Conservation (phyloP, 2,797 vertebrate species). For the Pseudochirops cupreus region DNA sequence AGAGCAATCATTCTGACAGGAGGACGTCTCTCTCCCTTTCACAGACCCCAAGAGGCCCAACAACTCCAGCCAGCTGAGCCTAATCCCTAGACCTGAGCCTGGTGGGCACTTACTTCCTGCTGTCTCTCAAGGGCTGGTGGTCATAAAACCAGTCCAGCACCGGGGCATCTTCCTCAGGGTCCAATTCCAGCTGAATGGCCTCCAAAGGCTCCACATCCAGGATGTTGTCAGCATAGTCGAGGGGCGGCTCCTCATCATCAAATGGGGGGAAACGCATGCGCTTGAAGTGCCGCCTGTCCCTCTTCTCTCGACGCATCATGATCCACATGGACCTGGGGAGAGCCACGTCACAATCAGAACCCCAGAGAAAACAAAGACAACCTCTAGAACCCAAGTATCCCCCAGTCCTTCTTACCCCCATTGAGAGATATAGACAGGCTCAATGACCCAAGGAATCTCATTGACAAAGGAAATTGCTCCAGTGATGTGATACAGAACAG, state of each 20-base stretch:
- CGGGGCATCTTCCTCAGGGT: conserved; percentile 94
- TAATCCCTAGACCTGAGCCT: not conserved
- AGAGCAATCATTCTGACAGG: not conserved
- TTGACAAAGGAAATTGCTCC: conserved; percentile 99
- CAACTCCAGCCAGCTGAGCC: not conserved
- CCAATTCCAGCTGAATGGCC: conserved; percentile 98
- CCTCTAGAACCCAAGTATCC: not conserved
- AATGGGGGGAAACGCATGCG: conserved; percentile 99
- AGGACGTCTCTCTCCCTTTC: not conserved
- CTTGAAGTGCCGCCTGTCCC: conserved; percentile 98
- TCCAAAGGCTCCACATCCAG: conserved; percentile 98
- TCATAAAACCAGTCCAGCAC: conserved; percentile 98
- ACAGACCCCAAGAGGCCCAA: not conserved
- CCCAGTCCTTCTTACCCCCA: conserved; percentile 92
- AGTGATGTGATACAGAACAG: conserved; percentile 98
- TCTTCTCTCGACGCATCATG: conserved; percentile 99
- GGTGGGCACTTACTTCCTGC: conserved; percentile 89
- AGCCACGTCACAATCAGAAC: not conserved
- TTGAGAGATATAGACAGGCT: conserved; percentile 98
- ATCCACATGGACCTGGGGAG: conserved; percentile 97
- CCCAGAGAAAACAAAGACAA: not conserved
- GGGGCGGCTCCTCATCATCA: conserved; percentile 97
- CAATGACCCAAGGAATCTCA: conserved; percentile 99
- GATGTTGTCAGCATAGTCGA: conserved; percentile 99
- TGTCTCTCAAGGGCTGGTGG: conserved; percentile 97